Conservation (phyloP, 2,888 invertebrate species). For the Epinotia ramella region DNA sequence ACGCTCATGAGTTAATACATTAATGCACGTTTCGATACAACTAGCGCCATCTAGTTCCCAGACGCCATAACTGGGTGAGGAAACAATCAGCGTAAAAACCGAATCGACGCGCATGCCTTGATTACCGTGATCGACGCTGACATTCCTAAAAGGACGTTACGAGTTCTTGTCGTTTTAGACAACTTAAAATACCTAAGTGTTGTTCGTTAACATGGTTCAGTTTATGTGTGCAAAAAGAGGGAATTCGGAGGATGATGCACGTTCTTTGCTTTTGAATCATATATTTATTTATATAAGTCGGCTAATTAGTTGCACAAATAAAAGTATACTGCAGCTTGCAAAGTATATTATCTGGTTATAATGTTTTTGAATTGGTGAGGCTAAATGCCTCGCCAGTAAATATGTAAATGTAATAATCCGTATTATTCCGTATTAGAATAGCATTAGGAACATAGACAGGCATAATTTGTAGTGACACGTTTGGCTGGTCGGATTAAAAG, state of each 20-base stretch:
- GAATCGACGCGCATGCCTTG: constrained; percentile 23
- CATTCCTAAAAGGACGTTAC: constrained; percentile 25
- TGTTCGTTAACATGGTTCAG: constrained; percentile 20
- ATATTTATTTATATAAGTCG: not conserved
- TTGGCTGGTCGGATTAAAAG: too few relatives aligned
- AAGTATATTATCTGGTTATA: too few relatives aligned
- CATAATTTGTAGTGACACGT: too few relatives aligned
- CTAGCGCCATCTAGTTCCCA: constrained; percentile 41
- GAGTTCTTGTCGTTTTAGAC: constrained; percentile 22
- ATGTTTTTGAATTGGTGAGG: too few relatives aligned
- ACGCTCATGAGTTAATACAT: constrained; percentile 12
- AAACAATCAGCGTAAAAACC: constrained; percentile 17
- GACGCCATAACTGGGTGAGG: not conserved
- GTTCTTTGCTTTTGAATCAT: not conserved
- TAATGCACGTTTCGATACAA: constrained; percentile 6
- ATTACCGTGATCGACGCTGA: constrained; percentile 14
- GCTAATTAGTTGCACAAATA: too few relatives aligned
- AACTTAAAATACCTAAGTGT: constrained; percentile 20
- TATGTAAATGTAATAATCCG: too few relatives aligned
- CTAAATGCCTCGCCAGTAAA: too few relatives aligned
- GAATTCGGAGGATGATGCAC: not conserved
- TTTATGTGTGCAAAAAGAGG: constrained; percentile 9
- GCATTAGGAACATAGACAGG: too few relatives aligned
- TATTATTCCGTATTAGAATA: too few relatives aligned
- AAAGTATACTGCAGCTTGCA: too few relatives aligned